phyloP scores from a whole-genome alignment of 2,113 vertebrate genomes.

The Typhlomys cinereus region DNA sequence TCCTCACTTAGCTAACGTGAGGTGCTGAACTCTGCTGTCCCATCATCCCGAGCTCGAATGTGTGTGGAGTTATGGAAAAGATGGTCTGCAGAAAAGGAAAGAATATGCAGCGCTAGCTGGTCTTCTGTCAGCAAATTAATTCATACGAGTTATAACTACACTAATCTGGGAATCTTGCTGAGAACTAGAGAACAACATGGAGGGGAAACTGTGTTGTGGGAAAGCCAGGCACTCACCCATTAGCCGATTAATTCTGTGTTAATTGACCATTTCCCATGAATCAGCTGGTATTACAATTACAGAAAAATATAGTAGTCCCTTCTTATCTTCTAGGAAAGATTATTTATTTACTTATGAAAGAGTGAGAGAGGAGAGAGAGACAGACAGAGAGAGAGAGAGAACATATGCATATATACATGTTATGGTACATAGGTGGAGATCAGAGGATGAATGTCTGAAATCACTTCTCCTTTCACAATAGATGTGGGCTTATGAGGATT shows the following conservation, averaged over 20 bases:
- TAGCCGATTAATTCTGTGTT: not conserved
- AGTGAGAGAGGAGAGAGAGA: too few relatives aligned
- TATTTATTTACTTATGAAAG: too few relatives aligned
- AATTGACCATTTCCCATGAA: not conserved
- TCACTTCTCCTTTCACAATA: too few relatives aligned
- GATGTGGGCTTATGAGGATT: too few relatives aligned
- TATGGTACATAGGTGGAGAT: too few relatives aligned
- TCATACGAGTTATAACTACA: not conserved
- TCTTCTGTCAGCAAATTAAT: constrained; percentile 5
- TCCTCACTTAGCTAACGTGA: not conserved
- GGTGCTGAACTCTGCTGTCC: not conserved
- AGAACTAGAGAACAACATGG: not conserved
- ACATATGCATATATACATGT: too few relatives aligned
- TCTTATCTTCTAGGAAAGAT: not conserved
- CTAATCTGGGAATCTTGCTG: not conserved
- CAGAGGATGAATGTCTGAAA: too few relatives aligned
- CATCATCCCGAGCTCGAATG: too few relatives aligned
- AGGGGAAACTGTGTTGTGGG: not conserved
- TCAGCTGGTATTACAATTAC: not conserved
- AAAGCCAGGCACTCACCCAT: not conserved
- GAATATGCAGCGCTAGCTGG: not conserved
- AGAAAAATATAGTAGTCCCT: not conserved
- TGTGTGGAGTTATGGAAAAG: too few relatives aligned
- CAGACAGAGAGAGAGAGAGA: too few relatives aligned
- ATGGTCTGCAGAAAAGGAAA: not conserved